These are phyloP conservation scores for Papilio polyxenes DNA, from an alignment of 1,140 invertebrate genomes.

Conservation along the genomic window DNA sequence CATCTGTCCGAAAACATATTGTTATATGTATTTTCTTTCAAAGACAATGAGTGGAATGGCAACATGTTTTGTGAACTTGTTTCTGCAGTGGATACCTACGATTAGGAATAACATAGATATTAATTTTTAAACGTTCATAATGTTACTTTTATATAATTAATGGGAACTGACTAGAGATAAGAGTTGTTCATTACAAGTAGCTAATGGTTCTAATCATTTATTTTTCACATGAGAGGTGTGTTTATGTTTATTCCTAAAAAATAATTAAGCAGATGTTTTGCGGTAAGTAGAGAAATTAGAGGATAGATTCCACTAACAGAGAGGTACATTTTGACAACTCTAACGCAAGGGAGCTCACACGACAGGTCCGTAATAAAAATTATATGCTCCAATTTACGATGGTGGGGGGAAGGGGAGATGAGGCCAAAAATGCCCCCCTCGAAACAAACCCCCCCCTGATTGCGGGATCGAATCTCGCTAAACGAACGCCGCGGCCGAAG, in stretches of 20 bases:
- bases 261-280: conserved; percentile 23
- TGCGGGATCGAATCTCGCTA: conserved; percentile 80
- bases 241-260: background rate
- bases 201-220: background rate
- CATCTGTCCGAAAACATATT: no score
- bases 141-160: no score
- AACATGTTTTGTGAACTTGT: no score
- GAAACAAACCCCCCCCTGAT: conserved; percentile 60
- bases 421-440: conserved; percentile 65
- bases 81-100: no score
- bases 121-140: no score
- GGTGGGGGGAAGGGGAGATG: conserved; percentile 54
- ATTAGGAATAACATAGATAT: no score
- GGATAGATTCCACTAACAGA: conserved; percentile 25
- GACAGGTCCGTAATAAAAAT: conserved; percentile 79
- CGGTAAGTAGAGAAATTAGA: background rate
- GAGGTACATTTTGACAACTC: conserved; percentile 62
- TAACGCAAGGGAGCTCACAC: conserved; percentile 65
- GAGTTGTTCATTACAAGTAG: background rate
- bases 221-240: no score
- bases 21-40: no score
- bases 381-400: conserved; percentile 80
- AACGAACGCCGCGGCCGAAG: conserved; percentile 62
- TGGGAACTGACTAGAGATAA: no score
- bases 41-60: no score